Evolutionary conservation across 1,140 invertebrate genomes (phyloP).

Genomic region (Tribolium madens): DNA sequence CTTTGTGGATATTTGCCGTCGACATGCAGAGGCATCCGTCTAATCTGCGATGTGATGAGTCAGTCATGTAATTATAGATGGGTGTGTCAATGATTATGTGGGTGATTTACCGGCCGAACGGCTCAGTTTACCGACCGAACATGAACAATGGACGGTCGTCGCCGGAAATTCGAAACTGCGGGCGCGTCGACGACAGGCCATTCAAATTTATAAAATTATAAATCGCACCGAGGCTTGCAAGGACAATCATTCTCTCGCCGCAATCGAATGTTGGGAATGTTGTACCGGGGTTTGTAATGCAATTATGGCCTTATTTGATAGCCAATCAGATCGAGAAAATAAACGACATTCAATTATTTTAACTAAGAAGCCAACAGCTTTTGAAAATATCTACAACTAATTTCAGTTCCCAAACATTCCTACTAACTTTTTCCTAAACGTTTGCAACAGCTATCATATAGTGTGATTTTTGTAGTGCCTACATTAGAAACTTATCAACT

Average conservation of each 20-base stretch:
- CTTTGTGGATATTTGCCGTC: slow-evolving; percentile 1
- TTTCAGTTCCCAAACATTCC: too few species aligned
- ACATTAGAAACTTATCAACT: too few species aligned
- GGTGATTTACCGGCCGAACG: slow-evolving; percentile 54
- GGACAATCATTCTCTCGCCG: slow-evolving; percentile 14
- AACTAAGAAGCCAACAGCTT: too few species aligned
- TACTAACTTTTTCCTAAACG: too few species aligned
- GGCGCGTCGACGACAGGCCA: slow-evolving; percentile 29
- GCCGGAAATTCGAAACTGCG: slow-evolving; percentile 36
- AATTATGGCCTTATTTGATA: neutral
- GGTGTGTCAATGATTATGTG: slow-evolving; percentile 55
- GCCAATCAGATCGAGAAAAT: neutral
- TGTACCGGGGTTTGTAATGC: neutral
- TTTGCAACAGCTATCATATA: too few species aligned
- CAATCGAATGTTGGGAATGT: neutral
- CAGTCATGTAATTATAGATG: slow-evolving; percentile 52
- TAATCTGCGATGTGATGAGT: slow-evolving; percentile 47
- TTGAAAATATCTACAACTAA: too few species aligned
- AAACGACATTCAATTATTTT: too few species aligned
- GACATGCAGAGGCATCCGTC: slow-evolving; percentile 1
- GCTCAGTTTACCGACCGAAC: slow-evolving; percentile 53
- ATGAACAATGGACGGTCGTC: slow-evolving; percentile 49
- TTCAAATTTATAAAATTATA: slow-evolving; percentile 35
- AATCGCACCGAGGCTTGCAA: slow-evolving; percentile 3
- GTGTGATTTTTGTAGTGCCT: too few species aligned